A percentile compares a stretch with the other conserved stretches of the same genome.
Evolutionary conservation across 2,113 vertebrate genomes (phyloP).

Genomic region (Pleuronectes platessa): DNA sequence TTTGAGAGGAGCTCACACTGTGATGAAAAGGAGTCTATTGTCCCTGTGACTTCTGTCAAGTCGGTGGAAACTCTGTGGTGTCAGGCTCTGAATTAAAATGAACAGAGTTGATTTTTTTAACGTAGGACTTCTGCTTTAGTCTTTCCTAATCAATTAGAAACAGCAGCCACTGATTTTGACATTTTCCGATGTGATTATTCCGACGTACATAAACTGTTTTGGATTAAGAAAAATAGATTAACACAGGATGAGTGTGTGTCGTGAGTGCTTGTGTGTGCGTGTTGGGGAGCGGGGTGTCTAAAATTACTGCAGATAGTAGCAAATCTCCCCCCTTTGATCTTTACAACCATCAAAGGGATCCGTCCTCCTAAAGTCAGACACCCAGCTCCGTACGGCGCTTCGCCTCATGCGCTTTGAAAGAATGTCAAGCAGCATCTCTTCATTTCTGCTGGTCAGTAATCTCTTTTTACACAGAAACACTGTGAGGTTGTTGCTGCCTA

Average conservation of each 20-base stretch:
- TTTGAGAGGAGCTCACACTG: constrained; percentile 49
- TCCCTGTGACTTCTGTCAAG: constrained; percentile 14
- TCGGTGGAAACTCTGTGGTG: background rate
- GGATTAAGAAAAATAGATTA: constrained; percentile 16
- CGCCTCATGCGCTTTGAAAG: constrained; percentile 67
- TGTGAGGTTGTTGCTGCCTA: constrained; percentile 34
- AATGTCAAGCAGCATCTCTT: constrained; percentile 64
- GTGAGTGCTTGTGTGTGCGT: background rate
- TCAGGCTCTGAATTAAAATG: constrained; percentile 6
- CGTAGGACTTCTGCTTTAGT: background rate
- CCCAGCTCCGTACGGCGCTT: constrained; percentile 46
- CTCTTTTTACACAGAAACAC: constrained; percentile 42
- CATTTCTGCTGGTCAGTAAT: constrained; percentile 65
- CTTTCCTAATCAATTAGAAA: background rate
- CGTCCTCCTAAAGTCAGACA: constrained; percentile 64
- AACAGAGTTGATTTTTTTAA: background rate
- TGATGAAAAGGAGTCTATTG: constrained; percentile 31
- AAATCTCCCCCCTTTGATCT: constrained; percentile 80
- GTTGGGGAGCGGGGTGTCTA: constrained; percentile 20
- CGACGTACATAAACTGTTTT: constrained; percentile 33
- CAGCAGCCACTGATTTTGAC: background rate
- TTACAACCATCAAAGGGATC: constrained; percentile 76
- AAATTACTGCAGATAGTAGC: constrained; percentile 77
- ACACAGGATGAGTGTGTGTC: background rate
- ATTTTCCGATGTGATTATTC: background rate